phyloP scores from a whole-genome alignment of 2,888 invertebrate genomes.

The Rhogogaster chlorosoma region DNA sequence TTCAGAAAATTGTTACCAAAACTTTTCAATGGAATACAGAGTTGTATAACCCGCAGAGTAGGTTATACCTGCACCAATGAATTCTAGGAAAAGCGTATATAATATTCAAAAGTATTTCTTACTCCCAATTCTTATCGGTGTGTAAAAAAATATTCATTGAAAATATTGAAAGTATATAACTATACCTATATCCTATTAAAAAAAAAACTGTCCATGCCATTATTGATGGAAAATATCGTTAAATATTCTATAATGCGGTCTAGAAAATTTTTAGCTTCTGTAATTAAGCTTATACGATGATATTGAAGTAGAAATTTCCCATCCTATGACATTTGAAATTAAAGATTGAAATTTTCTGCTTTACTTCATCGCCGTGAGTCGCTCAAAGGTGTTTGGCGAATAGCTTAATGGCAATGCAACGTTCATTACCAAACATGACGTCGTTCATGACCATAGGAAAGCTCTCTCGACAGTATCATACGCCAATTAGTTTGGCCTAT shows the following conservation, averaged over 20 bases:
- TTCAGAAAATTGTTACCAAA: neutral
- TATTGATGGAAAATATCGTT: neutral
- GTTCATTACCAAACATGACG: neutral
- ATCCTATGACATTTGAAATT: neutral
- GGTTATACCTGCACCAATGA: neutral
- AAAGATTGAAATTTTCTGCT: neutral
- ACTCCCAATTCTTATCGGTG: neutral
- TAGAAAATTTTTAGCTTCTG: too few relatives aligned
- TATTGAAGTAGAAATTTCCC: too few relatives aligned
- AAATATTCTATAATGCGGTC: neutral
- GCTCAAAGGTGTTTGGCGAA: neutral
- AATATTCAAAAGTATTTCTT: neutral
- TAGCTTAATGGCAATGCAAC: neutral
- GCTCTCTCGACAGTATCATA: neutral
- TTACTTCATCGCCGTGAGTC: neutral
- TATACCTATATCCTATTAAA: neutral
- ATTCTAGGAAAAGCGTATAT: neutral
- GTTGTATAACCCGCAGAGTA: neutral
- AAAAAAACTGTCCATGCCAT: neutral
- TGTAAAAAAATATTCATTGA: neutral
- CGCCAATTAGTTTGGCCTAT: neutral
- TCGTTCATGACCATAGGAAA: neutral
- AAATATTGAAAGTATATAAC: neutral
- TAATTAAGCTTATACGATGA: too few relatives aligned
- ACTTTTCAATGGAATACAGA: neutral